Conservation (phyloP, 2,797 vertebrate species). For the Parotocinclus haroldoi region DNA sequence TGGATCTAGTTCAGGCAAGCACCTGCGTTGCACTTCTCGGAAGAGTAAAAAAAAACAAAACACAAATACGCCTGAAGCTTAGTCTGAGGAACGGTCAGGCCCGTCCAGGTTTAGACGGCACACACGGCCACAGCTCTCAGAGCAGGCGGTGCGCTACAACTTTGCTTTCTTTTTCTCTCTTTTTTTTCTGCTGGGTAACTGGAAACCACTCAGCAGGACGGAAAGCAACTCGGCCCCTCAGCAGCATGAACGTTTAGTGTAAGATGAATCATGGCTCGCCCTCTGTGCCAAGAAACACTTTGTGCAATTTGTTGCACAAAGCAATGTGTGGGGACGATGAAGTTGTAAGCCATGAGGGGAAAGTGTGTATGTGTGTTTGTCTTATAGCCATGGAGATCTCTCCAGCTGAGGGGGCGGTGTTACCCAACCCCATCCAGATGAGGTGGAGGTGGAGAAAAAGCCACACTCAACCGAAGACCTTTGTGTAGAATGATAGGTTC, state of each 20-base stretch:
- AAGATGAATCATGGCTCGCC: slow-evolving; percentile 57
- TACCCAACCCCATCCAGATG: slow-evolving; percentile 47
- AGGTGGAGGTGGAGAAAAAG: slow-evolving; percentile 23
- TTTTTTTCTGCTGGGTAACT: slow-evolving; percentile 10
- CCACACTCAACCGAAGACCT: slow-evolving; percentile 52
- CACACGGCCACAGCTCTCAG: slow-evolving; percentile 1
- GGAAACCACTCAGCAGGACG: slow-evolving; percentile 30
- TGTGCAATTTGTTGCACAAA: slow-evolving; percentile 33
- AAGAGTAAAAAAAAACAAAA: background rate
- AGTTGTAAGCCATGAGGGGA: slow-evolving; percentile 9
- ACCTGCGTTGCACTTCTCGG: background rate
- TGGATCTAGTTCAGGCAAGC: background rate
- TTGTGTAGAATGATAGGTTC: slow-evolving; percentile 51
- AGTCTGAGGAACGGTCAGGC: slow-evolving; percentile 1
- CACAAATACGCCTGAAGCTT: background rate
- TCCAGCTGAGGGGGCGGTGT: slow-evolving; percentile 45
- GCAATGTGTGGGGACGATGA: slow-evolving; percentile 7
- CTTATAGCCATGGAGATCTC: slow-evolving; percentile 59
- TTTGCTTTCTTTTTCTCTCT: background rate
- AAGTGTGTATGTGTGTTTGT: background rate
- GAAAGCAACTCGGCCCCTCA: slow-evolving; percentile 35
- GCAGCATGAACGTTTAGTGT: slow-evolving; percentile 29
- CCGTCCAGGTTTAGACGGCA: background rate
- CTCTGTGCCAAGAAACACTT: slow-evolving; percentile 42
- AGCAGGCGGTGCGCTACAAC: background rate